phyloP scores from a whole-genome alignment of 2,888 invertebrate genomes.

The Drosophila anceps region DNA sequence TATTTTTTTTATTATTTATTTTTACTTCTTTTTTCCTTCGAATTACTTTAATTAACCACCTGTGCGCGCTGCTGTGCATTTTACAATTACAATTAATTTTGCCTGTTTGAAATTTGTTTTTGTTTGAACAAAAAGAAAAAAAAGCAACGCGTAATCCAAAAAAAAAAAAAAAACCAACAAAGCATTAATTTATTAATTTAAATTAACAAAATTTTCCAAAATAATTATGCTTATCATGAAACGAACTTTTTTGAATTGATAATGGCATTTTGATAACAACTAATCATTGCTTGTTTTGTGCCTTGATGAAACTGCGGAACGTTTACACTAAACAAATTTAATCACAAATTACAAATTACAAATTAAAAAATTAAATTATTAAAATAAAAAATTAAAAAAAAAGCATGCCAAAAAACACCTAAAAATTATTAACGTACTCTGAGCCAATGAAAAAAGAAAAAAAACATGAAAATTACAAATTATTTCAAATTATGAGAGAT shows the following conservation, averaged over 20 bases:
- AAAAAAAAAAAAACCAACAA: slow-evolving; percentile 16
- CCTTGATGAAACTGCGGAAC: slow-evolving; percentile 55
- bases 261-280: slow-evolving; percentile 73
- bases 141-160: slow-evolving; percentile 37
- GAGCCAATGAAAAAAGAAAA: slow-evolving; percentile 8
- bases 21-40: not conserved
- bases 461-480: slow-evolving; percentile 9
- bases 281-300: slow-evolving; percentile 72
- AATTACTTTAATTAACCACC: slow-evolving; percentile 39
- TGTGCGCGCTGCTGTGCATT: slow-evolving; percentile 61
- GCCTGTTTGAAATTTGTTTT: slow-evolving; percentile 83
- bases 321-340: slow-evolving; percentile 45
- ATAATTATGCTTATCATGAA: slow-evolving; percentile 30
- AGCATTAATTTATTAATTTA: slow-evolving; percentile 44
- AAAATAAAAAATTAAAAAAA: slow-evolving; percentile 22
- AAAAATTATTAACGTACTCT: slow-evolving; percentile 34
- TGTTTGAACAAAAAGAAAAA: slow-evolving; percentile 61
- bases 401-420: slow-evolving; percentile 52
- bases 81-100: slow-evolving; percentile 55
- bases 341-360: slow-evolving; percentile 11
- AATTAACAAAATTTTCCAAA: slow-evolving; percentile 18
- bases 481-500: slow-evolving; percentile 40
- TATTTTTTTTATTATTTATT: slow-evolving; percentile 11
- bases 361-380: slow-evolving; percentile 20
- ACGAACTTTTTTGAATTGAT: slow-evolving; percentile 38